Evolutionary conservation across 2,113 vertebrate species (phyloP), one percentile per base, ranked within the genome.

Genomic region (Pygoscelis antarcticus): DNA sequence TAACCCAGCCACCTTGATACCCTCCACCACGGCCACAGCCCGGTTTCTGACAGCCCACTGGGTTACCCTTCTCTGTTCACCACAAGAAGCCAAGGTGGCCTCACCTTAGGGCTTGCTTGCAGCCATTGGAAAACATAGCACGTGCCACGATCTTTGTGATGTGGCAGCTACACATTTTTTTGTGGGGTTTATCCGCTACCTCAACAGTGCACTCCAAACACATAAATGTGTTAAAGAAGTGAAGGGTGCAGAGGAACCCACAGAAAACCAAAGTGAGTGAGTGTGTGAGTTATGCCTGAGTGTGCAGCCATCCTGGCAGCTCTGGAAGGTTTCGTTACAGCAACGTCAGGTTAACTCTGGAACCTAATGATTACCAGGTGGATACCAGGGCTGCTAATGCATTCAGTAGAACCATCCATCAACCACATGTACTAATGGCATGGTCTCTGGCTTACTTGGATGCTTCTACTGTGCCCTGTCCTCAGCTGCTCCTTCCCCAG

Each of bases 51-150:
- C n/a, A 62, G 44, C 16, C 17, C 46, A 34, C 3, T 0, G 0
- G 16, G 4, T 76, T 38, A 82, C 0, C 0, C 30, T 57, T 89
- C 44, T 40, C 27, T 2, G 0, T 68, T 75, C 32, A 58, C 55
- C 18, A 74, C 4, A 51, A 16, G 25, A 11, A 85, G 19, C 7
- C 0, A 0, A 54, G 44, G 34, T 32, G 38, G 51, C 47, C 42
- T 49, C 2, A 2, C 23, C 65, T 66, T 2, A 1, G 16, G 25
- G 29, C 29, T 60, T 80, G 23, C 30, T 52, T 30, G 15, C 2
- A 10, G 49, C 51, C 38, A 36, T 6, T 34, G 30, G 44, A 71
- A 87, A 57, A 40, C 1, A 5, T 2, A 8, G 62, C 0, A 0
- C 1, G 1, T 75, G 29, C 3, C n/a, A 47, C 2, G 3, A 71